Conservation (phyloP, 1,140 invertebrate species). For the Danaus melanippus region DNA sequence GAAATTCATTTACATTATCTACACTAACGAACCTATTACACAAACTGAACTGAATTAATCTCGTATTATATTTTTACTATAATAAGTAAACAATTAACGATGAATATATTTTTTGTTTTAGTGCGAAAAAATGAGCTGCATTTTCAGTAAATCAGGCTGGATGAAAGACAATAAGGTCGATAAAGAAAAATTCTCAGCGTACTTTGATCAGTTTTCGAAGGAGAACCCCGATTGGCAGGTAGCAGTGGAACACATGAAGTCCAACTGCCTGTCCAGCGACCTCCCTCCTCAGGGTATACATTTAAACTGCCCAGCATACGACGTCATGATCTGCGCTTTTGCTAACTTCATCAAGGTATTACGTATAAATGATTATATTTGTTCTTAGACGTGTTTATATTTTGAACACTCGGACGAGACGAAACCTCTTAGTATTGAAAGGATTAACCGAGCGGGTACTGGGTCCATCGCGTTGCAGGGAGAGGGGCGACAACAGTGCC, state of each 20-base stretch:
- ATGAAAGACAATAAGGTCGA: constrained; percentile 27
- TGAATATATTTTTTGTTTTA: constrained; percentile 20
- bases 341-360: constrained; percentile 38
- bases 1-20: too few relatives aligned
- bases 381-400: too few relatives aligned
- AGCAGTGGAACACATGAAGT: constrained; percentile 32
- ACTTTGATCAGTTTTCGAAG: constrained; percentile 35
- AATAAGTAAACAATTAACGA: background rate
- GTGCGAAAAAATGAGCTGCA: constrained; percentile 43
- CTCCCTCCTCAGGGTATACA: constrained; percentile 35
- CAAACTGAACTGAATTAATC: too few relatives aligned
- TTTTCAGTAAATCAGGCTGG: constrained; percentile 39
- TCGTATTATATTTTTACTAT: too few relatives aligned
- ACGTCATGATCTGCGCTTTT: constrained; percentile 36
- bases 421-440: too few relatives aligned
- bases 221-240: constrained; percentile 34
- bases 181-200: constrained; percentile 27
- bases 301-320: constrained; percentile 45
- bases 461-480: too few relatives aligned
- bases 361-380: too few relatives aligned
- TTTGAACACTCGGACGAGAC: too few relatives aligned
- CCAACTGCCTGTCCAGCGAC: constrained; percentile 23
- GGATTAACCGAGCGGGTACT: too few relatives aligned
- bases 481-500: too few relatives aligned
- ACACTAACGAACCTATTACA: too few relatives aligned